Percentiles rank a stretch among this genome's conserved stretches.
Evolutionary conservation across 2,888 invertebrate genomes (phyloP).

Genomic region (Pterostichus niger): DNA sequence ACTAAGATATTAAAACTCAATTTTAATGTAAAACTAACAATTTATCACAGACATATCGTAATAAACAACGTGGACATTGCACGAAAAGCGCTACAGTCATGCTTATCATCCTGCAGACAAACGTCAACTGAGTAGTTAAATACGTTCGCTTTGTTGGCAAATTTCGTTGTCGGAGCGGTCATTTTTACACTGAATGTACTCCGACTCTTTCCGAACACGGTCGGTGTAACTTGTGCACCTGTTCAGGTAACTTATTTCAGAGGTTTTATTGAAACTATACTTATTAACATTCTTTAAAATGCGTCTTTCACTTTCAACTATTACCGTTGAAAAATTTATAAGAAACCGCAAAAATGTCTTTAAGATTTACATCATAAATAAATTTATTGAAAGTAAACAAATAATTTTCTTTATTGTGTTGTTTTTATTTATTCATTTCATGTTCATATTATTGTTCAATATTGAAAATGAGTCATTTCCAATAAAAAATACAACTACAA

Average conservation of each 20-base stretch:
- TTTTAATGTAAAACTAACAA: conserved; percentile 2
- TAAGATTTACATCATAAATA: no score
- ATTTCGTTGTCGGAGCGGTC: conserved; percentile 32
- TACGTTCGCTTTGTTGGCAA: conserved; percentile 55
- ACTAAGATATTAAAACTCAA: neutral
- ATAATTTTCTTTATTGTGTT: no score
- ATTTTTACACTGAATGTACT: conserved; percentile 49
- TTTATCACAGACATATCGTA: conserved; percentile 50
- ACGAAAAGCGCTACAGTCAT: conserved; percentile 8
- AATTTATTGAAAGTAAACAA: no score
- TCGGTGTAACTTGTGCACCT: conserved; percentile 46
- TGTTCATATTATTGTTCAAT: no score
- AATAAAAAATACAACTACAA: no score
- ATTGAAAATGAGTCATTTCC: no score
- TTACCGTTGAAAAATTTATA: neutral
- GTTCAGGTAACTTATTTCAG: conserved; percentile 33
- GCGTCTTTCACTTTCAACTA: conserved; percentile 31
- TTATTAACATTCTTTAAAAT: conserved; percentile 43
- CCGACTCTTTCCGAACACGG: conserved; percentile 40
- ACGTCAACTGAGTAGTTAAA: conserved; percentile 50
- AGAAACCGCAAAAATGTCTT: neutral
- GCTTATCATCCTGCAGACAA: conserved; percentile 16
- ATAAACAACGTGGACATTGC: conserved; percentile 20
- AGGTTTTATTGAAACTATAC: conserved; percentile 18
- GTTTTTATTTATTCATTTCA: no score